Conservation (phyloP, 1,140 invertebrate species). For the Atta colombica region DNA sequence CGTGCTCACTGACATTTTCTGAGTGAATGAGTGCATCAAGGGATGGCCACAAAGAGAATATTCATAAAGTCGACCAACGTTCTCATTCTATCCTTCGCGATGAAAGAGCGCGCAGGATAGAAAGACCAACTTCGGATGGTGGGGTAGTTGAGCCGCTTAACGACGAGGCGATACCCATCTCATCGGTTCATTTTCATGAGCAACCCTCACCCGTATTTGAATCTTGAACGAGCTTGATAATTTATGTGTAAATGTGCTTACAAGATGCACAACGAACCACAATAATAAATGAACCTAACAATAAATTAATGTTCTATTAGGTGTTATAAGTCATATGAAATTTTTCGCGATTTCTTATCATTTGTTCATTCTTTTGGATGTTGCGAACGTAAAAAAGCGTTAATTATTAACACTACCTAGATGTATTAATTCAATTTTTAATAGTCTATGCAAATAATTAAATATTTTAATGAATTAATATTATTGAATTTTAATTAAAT, state of each 20-base stretch:
- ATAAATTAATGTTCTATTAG: slow-evolving; percentile 34
- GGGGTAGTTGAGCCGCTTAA: slow-evolving; percentile 77
- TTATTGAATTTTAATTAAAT: background rate
- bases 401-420: background rate
- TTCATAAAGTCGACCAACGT: slow-evolving; percentile 75
- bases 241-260: slow-evolving; percentile 60
- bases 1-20: slow-evolving; percentile 67
- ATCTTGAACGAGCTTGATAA: slow-evolving; percentile 62
- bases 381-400: background rate
- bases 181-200: slow-evolving; percentile 69
- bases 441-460: background rate
- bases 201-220: slow-evolving; percentile 46
- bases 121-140: slow-evolving; percentile 54
- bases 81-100: slow-evolving; percentile 65
- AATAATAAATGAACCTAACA: background rate
- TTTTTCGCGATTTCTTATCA: background rate
- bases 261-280: background rate
- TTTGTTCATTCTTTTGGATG: background rate
- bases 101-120: slow-evolving; percentile 13
- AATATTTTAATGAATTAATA: background rate
- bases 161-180: slow-evolving; percentile 73
- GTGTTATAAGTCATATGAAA: slow-evolving; percentile 2
- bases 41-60: slow-evolving; percentile 76
- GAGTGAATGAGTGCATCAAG: slow-evolving; percentile 75
- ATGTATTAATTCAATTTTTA: background rate